A percentile compares a stretch with the other conserved stretches of the same genome.
Conservation (phyloP, 1,140 invertebrate genomes). For the Lerema accius region DNA sequence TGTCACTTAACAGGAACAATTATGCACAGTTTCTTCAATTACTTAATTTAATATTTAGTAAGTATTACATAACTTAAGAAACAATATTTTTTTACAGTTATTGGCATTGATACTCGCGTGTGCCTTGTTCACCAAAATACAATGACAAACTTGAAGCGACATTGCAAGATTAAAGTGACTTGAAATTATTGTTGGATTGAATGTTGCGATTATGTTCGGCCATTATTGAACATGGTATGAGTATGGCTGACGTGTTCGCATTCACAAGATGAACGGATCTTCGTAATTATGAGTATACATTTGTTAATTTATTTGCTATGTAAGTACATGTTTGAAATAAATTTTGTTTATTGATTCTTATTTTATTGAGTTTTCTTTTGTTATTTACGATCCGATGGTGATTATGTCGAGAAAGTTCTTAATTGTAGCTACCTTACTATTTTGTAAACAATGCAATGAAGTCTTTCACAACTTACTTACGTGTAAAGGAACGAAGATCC, state of each 20-base stretch:
- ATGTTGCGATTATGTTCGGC: constrained; percentile 33
- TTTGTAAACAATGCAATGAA: too few species aligned
- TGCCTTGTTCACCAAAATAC: constrained; percentile 88
- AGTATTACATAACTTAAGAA: too few species aligned
- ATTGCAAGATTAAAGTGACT: constrained; percentile 29
- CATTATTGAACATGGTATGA: constrained; percentile 5
- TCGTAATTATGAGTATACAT: constrained; percentile 38
- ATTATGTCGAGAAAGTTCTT: too few species aligned
- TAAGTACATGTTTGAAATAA: constrained; percentile 39
- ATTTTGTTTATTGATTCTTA: constrained; percentile 26
- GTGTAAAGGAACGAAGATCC: too few species aligned
- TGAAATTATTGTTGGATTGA: constrained; percentile 43
- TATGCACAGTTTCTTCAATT: too few species aligned
- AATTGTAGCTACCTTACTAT: too few species aligned
- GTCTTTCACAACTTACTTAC: too few species aligned
- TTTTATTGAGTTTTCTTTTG: background rate
- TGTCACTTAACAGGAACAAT: too few species aligned
- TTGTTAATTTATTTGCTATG: constrained; percentile 60
- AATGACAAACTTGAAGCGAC: constrained; percentile 71
- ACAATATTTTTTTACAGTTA: constrained; percentile 84
- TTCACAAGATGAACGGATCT: constrained; percentile 20
- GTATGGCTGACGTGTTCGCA: background rate
- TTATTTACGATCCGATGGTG: background rate
- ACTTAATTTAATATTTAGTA: background rate
- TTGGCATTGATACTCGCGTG: constrained; percentile 89